Conservation (phyloP, 1,140 invertebrate genomes). For the Chymomyza costata region DNA sequence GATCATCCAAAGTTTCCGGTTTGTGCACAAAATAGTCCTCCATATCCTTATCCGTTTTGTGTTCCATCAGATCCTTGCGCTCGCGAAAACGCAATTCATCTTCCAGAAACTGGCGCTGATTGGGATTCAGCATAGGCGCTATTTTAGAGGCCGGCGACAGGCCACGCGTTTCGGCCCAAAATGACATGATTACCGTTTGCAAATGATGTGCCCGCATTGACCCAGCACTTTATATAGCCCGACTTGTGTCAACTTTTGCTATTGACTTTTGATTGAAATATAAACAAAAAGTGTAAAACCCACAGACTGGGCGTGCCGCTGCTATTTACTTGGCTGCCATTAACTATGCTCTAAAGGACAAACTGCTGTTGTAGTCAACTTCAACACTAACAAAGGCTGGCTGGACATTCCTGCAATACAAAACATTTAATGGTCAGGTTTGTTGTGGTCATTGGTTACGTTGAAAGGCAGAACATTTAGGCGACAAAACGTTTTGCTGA, state of each 20-base stretch:
- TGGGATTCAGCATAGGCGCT: slow-evolving; percentile 68
- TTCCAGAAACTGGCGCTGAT: slow-evolving; percentile 70
- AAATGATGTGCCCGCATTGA: background rate
- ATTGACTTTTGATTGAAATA: slow-evolving; percentile 71
- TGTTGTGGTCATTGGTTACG: slow-evolving; percentile 62
- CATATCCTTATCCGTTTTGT: slow-evolving; percentile 33
- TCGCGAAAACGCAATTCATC: slow-evolving; percentile 69
- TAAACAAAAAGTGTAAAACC: slow-evolving; percentile 51
- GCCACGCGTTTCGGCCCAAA: slow-evolving; percentile 65
- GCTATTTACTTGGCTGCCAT: slow-evolving; percentile 51
- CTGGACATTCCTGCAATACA: too few relatives aligned
- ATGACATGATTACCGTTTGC: slow-evolving; percentile 45
- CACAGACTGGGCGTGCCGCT: slow-evolving; percentile 40
- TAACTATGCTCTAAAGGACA: slow-evolving; percentile 52
- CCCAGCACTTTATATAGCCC: slow-evolving; percentile 1
- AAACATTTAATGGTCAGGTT: slow-evolving; percentile 21
- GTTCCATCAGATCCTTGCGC: slow-evolving; percentile 54
- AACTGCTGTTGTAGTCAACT: slow-evolving; percentile 1
- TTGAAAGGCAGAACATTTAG: too few relatives aligned
- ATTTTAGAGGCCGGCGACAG: slow-evolving; percentile 53
- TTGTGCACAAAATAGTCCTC: slow-evolving; percentile 62
- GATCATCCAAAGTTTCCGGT: slow-evolving; percentile 65
- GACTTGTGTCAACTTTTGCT: slow-evolving; percentile 45
- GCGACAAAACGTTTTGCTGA: slow-evolving; percentile 44
- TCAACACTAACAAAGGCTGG: too few relatives aligned